Percentiles rank a stretch among this genome's conserved stretches.
These are phyloP conservation scores for Furcula furcula DNA, from an alignment of 2,888 invertebrate species.

Conservation along the genomic window DNA sequence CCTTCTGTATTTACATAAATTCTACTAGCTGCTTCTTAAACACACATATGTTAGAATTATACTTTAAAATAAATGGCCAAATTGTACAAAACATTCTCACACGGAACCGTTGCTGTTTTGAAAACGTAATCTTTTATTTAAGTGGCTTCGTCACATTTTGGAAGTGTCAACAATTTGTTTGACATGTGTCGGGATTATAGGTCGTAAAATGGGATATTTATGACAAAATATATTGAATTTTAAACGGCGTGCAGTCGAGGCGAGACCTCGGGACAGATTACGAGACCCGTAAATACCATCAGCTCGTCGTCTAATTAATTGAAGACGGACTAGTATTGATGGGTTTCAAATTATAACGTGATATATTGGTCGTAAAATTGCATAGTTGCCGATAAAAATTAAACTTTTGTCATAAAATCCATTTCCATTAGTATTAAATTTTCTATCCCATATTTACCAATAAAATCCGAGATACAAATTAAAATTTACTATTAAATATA, in stretches of 20 bases:
- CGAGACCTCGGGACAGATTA: slow-evolving; percentile 24
- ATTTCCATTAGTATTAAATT: too few relatives aligned
- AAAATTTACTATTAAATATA: too few relatives aligned
- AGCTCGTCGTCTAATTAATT: slow-evolving; percentile 24
- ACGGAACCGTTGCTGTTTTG: slow-evolving; percentile 15
- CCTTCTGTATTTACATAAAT: too few relatives aligned
- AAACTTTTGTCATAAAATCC: neutral
- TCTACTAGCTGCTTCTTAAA: too few relatives aligned
- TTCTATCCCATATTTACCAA: too few relatives aligned
- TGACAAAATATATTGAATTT: slow-evolving; percentile 63
- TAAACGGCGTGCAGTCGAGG: slow-evolving; percentile 50
- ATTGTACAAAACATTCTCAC: too few relatives aligned
- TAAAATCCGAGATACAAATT: too few relatives aligned
- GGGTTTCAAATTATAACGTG: slow-evolving; percentile 1
- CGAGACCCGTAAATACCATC: slow-evolving; percentile 26
- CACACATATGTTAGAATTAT: too few relatives aligned
- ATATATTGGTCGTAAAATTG: neutral
- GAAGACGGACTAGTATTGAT: slow-evolving; percentile 13
- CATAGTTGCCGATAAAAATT: neutral
- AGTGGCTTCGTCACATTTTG: slow-evolving; percentile 52
- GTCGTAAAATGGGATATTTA: slow-evolving; percentile 63
- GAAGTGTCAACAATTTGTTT: slow-evolving; percentile 71
- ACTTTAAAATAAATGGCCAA: too few relatives aligned
- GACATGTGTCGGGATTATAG: slow-evolving; percentile 64
- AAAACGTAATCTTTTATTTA: slow-evolving; percentile 46